Percentiles rank a stretch among this genome's conserved stretches.
phyloP scores from a whole-genome alignment of 2,113 vertebrate genomes.

The Turdus rufiventris region DNA sequence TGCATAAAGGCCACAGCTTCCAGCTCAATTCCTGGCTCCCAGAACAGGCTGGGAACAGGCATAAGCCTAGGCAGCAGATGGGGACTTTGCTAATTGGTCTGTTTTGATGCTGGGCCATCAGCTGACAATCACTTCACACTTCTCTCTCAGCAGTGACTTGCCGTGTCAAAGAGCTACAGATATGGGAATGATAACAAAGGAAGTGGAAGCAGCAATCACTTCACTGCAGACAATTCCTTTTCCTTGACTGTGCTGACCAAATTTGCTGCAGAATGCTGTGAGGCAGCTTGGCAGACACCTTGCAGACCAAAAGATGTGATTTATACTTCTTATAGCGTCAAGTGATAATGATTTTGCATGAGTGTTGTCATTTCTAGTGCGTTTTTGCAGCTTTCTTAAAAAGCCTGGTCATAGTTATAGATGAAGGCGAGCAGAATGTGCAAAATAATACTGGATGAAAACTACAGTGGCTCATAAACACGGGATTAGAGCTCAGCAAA shows the following conservation, averaged over 20 bases:
- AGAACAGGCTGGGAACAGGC: neutral
- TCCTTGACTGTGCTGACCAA: neutral
- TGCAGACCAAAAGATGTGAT: neutral
- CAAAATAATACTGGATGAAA: neutral
- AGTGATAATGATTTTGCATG: neutral
- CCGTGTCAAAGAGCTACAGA: neutral
- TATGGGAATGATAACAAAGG: neutral
- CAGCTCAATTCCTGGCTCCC: neutral
- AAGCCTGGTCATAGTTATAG: neutral
- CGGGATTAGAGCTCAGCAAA: neutral
- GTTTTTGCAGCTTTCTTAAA: neutral
- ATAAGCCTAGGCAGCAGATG: neutral
- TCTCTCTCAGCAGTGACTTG: neutral
- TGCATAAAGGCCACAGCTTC: neutral
- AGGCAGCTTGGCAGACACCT: neutral
- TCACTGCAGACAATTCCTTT: neutral
- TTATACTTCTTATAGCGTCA: neutral
- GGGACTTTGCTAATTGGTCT: neutral
- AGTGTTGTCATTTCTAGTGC: neutral
- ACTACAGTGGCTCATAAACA: neutral
- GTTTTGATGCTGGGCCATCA: slow-evolving; percentile 9
- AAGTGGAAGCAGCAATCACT: neutral
- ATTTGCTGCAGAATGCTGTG: neutral
- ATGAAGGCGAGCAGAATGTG: neutral
- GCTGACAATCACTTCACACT: neutral